Evolutionary conservation across 2,888 invertebrate genomes (phyloP).

Genomic region (Cotesia congregata): DNA sequence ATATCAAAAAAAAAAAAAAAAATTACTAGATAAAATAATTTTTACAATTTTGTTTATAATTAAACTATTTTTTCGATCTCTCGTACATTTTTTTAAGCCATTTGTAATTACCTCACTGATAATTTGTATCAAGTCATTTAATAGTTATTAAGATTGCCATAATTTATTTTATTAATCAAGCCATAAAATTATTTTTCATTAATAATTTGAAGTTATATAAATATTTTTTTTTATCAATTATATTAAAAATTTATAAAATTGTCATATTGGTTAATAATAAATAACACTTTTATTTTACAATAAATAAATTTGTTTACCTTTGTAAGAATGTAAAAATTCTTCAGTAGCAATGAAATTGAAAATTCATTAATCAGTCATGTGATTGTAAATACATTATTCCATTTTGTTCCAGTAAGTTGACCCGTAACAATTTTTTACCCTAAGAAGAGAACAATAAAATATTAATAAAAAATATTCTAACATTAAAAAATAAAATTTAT

Average conservation of each 20-base stretch:
- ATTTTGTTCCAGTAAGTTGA: not conserved
- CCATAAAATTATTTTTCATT: not conserved
- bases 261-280: not conserved
- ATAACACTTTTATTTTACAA: not conserved
- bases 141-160: not conserved
- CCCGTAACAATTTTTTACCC: constrained; percentile 10
- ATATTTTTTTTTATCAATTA: not conserved
- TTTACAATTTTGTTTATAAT: too few species aligned
- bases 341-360: not conserved
- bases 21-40: too few species aligned
- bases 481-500: not conserved
- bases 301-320: not conserved
- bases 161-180: not conserved
- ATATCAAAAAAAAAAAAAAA: too few species aligned
- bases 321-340: not conserved
- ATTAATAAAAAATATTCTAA: not conserved
- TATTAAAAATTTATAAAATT: not conserved
- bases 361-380: constrained; percentile 12
- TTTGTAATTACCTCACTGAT: not conserved
- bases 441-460: constrained; percentile 20
- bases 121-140: not conserved
- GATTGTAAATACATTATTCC: not conserved
- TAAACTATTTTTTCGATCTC: too few species aligned
- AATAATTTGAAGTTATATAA: too few species aligned
- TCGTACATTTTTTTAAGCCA: too few species aligned